These are phyloP conservation scores for Clusia tigrina DNA, from an alignment of 2,888 invertebrate genomes.

Conservation along the genomic window DNA sequence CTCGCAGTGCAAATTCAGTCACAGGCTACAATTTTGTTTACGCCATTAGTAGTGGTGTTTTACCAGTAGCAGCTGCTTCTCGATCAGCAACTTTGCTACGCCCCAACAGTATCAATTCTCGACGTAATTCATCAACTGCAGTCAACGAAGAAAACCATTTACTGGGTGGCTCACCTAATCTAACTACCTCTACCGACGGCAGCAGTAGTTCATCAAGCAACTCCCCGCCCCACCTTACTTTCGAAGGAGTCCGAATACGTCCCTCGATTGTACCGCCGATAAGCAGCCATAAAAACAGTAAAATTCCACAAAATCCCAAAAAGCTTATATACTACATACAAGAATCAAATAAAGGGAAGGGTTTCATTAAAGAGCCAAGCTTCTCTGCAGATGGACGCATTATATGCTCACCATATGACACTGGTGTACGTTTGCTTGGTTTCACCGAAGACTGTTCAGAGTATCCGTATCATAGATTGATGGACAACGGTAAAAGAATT, in stretches of 20 bases:
- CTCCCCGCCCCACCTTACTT: constrained; percentile 31
- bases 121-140: constrained; percentile 8
- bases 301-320: constrained; percentile 70
- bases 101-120: constrained; percentile 18
- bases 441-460: constrained; percentile 82
- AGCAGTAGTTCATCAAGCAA: constrained; percentile 37
- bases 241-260: constrained; percentile 40
- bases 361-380: constrained; percentile 91
- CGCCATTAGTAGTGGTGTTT: constrained; percentile 63
- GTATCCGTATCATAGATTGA: constrained; percentile 65
- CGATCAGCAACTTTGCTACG: constrained; percentile 16
- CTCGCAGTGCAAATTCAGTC: constrained; percentile 51
- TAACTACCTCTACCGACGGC: constrained; percentile 25
- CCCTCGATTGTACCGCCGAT: constrained; percentile 34
- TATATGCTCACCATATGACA: constrained; percentile 88
- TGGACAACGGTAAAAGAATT: constrained; percentile 65
- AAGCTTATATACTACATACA: constrained; percentile 84
- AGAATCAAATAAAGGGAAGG: constrained; percentile 88
- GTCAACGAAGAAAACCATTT: neutral
- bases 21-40: constrained; percentile 63
- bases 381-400: constrained; percentile 90
- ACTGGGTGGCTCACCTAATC: constrained; percentile 19
- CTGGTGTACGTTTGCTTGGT: constrained; percentile 84
- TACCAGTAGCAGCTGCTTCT: constrained; percentile 39
- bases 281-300: constrained; percentile 25